Base-by-base conservation (phyloP, 2,888 invertebrate genomes). In the Mesorhabditis belari region DNA sequence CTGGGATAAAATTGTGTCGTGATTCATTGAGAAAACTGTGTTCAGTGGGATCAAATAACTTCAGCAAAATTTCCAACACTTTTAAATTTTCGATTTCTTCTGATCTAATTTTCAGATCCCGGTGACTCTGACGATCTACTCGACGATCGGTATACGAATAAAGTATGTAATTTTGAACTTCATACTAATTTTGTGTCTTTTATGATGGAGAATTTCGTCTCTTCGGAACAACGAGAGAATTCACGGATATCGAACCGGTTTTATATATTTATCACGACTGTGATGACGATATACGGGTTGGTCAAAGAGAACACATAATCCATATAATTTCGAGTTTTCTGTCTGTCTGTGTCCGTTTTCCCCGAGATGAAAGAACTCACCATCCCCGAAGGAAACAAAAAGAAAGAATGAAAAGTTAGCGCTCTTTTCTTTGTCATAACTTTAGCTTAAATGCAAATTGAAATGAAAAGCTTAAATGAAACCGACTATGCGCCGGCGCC, bases 241-340 rank as follows among this genome's bases (percentile, higher is more conserved):
- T 73, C 55, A 67, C 73, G 0, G 65, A 68, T 25, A 71, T 71
- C 53, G 73, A 73, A 21, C 71, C 71, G 2, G 64, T 73, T 23
- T 55, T 73, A 0, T 71, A 73, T 56, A 64, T 71, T 50, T 73
- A 66, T 55, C 74, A 73, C 55, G 73, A 74, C 52, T 74, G 73
- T 26, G 62, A 72, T 12, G 74, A 75, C 55, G 72, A 66, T 6
- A 74, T 74, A 21, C 63, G 68, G 59, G 71, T 73, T 12, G 17
- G 6, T 35, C 17, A 12, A 12, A 17, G 35, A 35, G 17, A 35
- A 17, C 35, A n/a, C n/a, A n/a, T n/a, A n/a, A n/a, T n/a, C n/a
- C n/a, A n/a, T n/a, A n/a, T n/a, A n/a, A n/a, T n/a, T n/a, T n/a
- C n/a, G n/a, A n/a, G n/a, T n/a, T n/a, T n/a, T n/a, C n/a, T n/a